Evolutionary conservation across 2,888 invertebrate genomes (phyloP).

Genomic region (Willowsia nigromaculata): DNA sequence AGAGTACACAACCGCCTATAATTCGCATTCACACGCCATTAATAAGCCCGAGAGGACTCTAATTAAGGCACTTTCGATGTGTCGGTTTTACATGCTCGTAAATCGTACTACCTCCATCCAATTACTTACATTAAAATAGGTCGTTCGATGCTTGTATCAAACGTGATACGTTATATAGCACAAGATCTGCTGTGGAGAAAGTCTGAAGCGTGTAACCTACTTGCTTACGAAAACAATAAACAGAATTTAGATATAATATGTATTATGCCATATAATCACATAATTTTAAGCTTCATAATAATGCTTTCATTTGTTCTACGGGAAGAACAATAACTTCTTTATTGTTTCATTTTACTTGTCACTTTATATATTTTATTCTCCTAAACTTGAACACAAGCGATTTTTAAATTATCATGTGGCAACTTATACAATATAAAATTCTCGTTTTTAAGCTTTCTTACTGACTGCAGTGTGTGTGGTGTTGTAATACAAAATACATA

Average conservation of each 20-base stretch:
- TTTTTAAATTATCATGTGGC: conserved; percentile 42
- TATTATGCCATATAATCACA: background rate
- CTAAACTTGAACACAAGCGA: conserved; percentile 49
- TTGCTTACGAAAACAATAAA: background rate
- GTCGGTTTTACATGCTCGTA: no score
- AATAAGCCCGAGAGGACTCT: no score
- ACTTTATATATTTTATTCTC: conserved; percentile 37
- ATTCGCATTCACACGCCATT: background rate
- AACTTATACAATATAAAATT: background rate
- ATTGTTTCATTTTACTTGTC: conserved; percentile 4
- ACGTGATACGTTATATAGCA: no score
- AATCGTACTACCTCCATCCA: no score
- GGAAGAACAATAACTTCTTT: conserved; percentile 33
- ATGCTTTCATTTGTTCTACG: background rate
- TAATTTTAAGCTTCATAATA: background rate
- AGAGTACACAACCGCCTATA: background rate
- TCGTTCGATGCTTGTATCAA: no score
- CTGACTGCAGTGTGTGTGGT: background rate
- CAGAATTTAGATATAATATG: background rate
- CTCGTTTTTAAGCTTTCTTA: background rate
- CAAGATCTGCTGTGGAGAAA: background rate
- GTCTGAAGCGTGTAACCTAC: background rate
- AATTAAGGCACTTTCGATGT: no score
- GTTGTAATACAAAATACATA: conserved; percentile 20
- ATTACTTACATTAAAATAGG: no score